phyloP scores from a whole-genome alignment of 37 sponge, comb jelly and placozoan genomes.

The Theonella swinhoei region DNA sequence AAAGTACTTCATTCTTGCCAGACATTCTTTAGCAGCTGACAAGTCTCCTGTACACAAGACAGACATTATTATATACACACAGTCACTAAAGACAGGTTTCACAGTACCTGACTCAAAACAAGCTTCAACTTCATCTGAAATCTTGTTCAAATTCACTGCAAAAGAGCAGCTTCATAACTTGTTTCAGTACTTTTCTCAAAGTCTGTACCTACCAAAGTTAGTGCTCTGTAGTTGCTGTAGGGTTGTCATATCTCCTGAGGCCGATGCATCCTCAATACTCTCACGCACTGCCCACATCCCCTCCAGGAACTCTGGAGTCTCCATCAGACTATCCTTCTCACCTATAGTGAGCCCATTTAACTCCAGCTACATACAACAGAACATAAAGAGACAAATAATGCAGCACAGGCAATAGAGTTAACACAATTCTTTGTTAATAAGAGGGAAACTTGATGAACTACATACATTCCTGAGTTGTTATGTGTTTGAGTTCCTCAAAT shows the following conservation, averaged over 20 bases:
- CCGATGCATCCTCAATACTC: slow-evolving; percentile 14
- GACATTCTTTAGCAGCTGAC: slow-evolving; percentile 44
- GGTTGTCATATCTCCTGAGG: slow-evolving; percentile 13
- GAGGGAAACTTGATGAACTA: too few species aligned
- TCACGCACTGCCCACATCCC: slow-evolving; percentile 71
- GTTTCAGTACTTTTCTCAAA: too few species aligned
- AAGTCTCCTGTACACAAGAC: slow-evolving; percentile 27
- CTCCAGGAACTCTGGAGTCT: slow-evolving; percentile 51
- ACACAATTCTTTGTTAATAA: too few species aligned
- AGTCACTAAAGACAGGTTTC: not conserved
- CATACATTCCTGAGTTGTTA: too few species aligned
- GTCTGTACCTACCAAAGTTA: not conserved
- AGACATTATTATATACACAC: not conserved
- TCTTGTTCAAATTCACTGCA: slow-evolving; percentile 11
- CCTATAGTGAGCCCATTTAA: slow-evolving; percentile 36
- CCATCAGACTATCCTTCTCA: slow-evolving; percentile 56
- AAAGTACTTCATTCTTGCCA: slow-evolving; percentile 75
- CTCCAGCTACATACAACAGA: slow-evolving; percentile 44
- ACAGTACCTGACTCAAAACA: slow-evolving; percentile 32
- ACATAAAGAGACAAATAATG: not conserved
- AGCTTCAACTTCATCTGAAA: not conserved
- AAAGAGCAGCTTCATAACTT: too few species aligned
- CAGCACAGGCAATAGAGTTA: not conserved
- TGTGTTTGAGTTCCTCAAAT: too few species aligned
- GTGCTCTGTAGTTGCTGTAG: not conserved